Evolutionary conservation across 2,797 vertebrate genomes (phyloP), one percentile per base, ranked within the genome.

Genomic region (Pteropus rufus): DNA sequence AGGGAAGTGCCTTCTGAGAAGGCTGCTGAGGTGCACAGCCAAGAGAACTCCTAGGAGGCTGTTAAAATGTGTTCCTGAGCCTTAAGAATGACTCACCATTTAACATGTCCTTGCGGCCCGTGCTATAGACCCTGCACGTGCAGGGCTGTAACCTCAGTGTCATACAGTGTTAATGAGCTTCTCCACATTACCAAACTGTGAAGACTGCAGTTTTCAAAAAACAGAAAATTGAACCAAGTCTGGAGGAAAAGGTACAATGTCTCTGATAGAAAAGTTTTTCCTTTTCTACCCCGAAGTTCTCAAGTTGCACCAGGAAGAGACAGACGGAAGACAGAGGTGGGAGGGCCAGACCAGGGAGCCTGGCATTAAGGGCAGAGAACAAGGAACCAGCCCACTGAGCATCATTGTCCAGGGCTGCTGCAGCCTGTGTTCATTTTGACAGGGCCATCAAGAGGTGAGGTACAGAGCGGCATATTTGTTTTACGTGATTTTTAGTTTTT

Each of bases 231-330:
- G 36, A 91, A 73, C 54, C 36, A 77, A 26, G 26, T 77, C 89
- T 84, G 89, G 64, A 93, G 41, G 82, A 93, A 91, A 91, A 94
- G 87, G 69, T 58, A 31, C 23, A 65, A 29, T 21, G 49, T 58
- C 62, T 93, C 85, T 83, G 62, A 44, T n/a, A 58, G 19, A 29
- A 65, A 79, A 44, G 54, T 19, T 69, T 65, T 67, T 89, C 26
- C 10, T 84, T 85, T 94, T 49, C 62, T 93, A 10, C 80, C 3
- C 8, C 8, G 76, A 44, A 19, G 81, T 60, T 93, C 46, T 36
- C 44, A 56, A 73, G 18, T 36, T 54, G 36, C 29, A 26, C 10
- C 7, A 21, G 36, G 54, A 36, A 46, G 11, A 80, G 29, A 52
- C 54, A n/a, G 5, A 24, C 49, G 26, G 41, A 44, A 24, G 72